These are phyloP conservation scores for Eupithecia subumbrata DNA, from an alignment of 2,888 invertebrate species.

Conservation along the genomic window DNA sequence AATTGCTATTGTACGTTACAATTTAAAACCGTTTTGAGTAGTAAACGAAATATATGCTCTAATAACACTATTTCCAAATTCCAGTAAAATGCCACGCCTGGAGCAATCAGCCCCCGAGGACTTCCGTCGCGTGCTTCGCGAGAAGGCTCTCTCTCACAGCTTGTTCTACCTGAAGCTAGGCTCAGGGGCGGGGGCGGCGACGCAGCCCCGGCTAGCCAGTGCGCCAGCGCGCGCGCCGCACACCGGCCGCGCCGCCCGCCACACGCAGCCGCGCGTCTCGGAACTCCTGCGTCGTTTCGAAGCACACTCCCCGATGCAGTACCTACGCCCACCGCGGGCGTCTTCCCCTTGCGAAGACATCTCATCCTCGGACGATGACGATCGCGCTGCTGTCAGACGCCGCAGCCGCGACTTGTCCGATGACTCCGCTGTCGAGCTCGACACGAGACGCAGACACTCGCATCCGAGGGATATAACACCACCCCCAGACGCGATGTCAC, in stretches of 20 bases:
- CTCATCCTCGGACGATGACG: constrained; percentile 79
- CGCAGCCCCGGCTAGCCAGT: constrained; percentile 61
- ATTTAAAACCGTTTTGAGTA: background rate
- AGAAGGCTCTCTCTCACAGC: constrained; percentile 80
- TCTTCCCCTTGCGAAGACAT: constrained; percentile 75
- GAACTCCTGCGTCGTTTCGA: constrained; percentile 76
- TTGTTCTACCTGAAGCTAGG: constrained; percentile 79
- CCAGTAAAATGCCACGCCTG: constrained; percentile 71
- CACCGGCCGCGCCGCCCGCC: constrained; percentile 68
- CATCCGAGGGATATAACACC: constrained; percentile 74
- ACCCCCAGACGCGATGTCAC: constrained; percentile 73
- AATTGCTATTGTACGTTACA: no score
- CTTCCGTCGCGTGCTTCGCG: constrained; percentile 77
- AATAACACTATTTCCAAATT: constrained; percentile 31
- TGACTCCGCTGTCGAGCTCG: constrained; percentile 83
- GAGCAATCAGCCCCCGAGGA: constrained; percentile 73
- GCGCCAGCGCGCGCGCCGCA: constrained; percentile 71
- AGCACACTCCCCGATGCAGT: constrained; percentile 75
- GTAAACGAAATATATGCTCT: background rate
- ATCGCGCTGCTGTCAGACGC: constrained; percentile 75
- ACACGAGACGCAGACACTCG: constrained; percentile 77
- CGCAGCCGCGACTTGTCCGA: constrained; percentile 78
- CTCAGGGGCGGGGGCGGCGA: constrained; percentile 57
- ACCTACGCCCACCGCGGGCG: constrained; percentile 75
- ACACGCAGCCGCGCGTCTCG: constrained; percentile 75